Conservation (phyloP, 2,888 invertebrate genomes). For the Pterobdella sp. region DNA sequence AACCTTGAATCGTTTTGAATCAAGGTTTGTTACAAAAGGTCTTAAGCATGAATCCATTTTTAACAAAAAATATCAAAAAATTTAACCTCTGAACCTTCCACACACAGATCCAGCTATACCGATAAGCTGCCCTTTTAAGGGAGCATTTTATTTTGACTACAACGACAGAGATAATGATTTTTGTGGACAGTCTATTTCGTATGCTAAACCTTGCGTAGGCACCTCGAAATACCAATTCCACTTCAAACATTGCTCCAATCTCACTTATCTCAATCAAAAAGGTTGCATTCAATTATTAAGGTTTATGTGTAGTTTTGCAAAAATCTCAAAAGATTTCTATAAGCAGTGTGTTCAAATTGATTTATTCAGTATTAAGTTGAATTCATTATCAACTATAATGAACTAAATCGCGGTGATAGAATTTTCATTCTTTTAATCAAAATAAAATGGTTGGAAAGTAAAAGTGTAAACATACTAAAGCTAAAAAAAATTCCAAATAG, state of each 20-base stretch:
- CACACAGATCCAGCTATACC: conserved; percentile 34
- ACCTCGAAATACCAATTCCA: conserved; percentile 33
- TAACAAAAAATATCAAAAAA: too few species aligned
- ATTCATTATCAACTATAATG: not conserved
- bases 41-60: too few species aligned
- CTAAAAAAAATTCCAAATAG: not conserved
- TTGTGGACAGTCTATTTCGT: conserved; percentile 34
- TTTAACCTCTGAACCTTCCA: too few species aligned
- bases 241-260: conserved; percentile 34
- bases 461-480: not conserved
- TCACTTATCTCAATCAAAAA: conserved; percentile 27
- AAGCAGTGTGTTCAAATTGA: not conserved
- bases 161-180: conserved; percentile 33
- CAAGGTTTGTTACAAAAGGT: too few species aligned
- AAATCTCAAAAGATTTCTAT: not conserved
- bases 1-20: too few species aligned
- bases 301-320: too few species aligned
- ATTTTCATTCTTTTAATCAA: too few species aligned
- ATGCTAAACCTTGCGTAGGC: conserved; percentile 35
- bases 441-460: too few species aligned
- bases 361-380: not conserved
- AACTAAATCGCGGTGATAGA: too few species aligned
- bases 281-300: conserved; percentile 17
- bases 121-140: conserved; percentile 33
- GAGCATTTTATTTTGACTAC: conserved; percentile 37